These are phyloP conservation scores for Ibidorhyncha struthersii DNA, from an alignment of 2,113 vertebrate genomes.

Conservation along the genomic window DNA sequence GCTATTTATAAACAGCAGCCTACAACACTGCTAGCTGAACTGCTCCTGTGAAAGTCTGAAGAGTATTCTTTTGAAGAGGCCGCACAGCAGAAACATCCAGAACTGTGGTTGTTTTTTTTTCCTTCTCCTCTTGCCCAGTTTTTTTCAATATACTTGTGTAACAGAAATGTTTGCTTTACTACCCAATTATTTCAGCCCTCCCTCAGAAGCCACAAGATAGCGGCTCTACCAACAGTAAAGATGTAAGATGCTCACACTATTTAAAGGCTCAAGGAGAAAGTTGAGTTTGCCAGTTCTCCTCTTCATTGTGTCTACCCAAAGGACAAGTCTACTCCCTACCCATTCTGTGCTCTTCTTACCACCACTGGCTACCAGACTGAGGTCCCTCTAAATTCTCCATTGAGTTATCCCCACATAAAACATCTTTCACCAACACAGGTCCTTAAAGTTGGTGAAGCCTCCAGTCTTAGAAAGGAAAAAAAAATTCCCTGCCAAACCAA, in stretches of 20 bases:
- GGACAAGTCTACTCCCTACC: not conserved
- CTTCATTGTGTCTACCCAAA: not conserved
- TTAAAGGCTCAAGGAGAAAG: not conserved
- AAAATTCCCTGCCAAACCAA: not conserved
- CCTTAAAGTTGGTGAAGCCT: not conserved
- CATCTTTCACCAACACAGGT: not conserved
- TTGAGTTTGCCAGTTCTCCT: not conserved
- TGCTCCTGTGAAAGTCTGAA: not conserved
- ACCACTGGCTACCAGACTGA: not conserved
- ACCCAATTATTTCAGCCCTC: not conserved
- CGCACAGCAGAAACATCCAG: not conserved
- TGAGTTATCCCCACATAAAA: not conserved
- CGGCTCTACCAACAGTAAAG: not conserved
- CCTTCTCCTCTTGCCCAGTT: not conserved
- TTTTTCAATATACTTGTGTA: not conserved
- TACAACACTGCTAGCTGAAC: not conserved
- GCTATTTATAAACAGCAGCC: not conserved
- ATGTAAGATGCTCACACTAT: not conserved
- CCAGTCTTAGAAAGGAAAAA: not conserved
- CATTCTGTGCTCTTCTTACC: not conserved
- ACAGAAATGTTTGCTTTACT: not conserved
- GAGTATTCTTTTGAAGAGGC: not conserved
- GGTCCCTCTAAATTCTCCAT: not conserved
- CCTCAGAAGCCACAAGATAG: not conserved
- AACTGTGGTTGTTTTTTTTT: not conserved